Base-by-base conservation (phyloP, 2,888 invertebrate genomes). In the Mythimna loreyi region DNA sequence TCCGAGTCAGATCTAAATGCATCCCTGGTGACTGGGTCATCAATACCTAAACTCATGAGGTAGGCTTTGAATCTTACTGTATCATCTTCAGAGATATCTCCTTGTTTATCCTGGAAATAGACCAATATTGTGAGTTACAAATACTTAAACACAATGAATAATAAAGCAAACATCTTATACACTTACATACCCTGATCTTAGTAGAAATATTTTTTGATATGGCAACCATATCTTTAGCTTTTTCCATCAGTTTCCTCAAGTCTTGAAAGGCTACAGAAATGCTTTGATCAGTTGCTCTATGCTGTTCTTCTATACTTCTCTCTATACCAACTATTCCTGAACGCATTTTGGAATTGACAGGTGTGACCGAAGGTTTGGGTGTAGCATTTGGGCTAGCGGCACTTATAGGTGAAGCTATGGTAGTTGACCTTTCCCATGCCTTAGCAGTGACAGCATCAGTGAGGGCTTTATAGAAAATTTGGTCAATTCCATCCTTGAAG, bases 271-370 rank as follows among this genome's bases (percentile, higher is more conserved):
- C 99, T 81, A 98, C 96, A 21, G 97, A 97, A 84, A 99, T 99
- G 88, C 98, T 99, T 87, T 98, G 97, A 94, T 99, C 98, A 0
- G 99, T 99, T 52, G 98, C 98, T 91, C 98, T 97, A 59, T 99
- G 98, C 89, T 98, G 98, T 88, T 99, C 98, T 87, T 98, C 98
- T 75, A 99, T 97, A 85, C 98, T 97, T 85, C 98, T 97, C 92
- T 99, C 99, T 83, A 99, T 99, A 2, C 99, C 99, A 55, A 98
- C 98, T 86, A 99, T 99, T 58, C 99, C 99, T 11, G 98, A 97
- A 60, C 98, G 96, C 55, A 97, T 96, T 92, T 98, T 98, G 61
- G 98, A 97, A 80, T 90, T 94, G 0, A 95, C 92, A 16, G 92
- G 91, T 55, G 87, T 78, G 9, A 86, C 80, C 33, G 90, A 87